Conservation (phyloP, 2,113 vertebrate genomes). For the Phasianus colchicus region DNA sequence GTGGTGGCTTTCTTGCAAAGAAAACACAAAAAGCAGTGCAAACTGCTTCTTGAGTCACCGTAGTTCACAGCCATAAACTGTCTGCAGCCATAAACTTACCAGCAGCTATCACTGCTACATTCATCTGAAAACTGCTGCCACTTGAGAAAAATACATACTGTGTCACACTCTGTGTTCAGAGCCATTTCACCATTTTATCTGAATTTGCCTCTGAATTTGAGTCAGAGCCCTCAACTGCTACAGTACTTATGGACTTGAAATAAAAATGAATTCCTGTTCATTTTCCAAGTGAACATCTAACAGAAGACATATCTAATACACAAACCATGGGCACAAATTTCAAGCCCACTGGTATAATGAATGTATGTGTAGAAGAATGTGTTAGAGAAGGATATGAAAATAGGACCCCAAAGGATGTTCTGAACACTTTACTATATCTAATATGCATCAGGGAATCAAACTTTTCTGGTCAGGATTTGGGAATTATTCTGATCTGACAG, state of each 20-base stretch:
- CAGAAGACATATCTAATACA: neutral
- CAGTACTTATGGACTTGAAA: slow-evolving; percentile 18
- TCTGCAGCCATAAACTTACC: slow-evolving; percentile 39
- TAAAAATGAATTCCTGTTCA: slow-evolving; percentile 18
- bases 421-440: neutral
- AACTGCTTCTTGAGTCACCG: slow-evolving; percentile 47
- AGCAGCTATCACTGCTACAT: slow-evolving; percentile 8
- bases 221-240: slow-evolving; percentile 34
- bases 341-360: neutral
- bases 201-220: slow-evolving; percentile 42
- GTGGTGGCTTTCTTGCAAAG: slow-evolving; percentile 1
- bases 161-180: neutral
- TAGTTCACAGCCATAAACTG: slow-evolving; percentile 26
- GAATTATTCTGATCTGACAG: slow-evolving; percentile 14
- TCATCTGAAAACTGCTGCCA: slow-evolving; percentile 41
- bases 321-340: neutral
- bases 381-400: slow-evolving; percentile 2
- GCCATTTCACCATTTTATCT: slow-evolving; percentile 25
- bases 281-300: slow-evolving; percentile 33
- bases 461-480: neutral
- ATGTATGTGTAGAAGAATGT: neutral
- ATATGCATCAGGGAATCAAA: neutral
- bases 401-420: neutral
- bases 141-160: neutral
- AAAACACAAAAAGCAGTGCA: slow-evolving; percentile 14